These are phyloP conservation scores for Drosophila stalkeri DNA, from an alignment of 2,888 invertebrate genomes.

Conservation along the genomic window DNA sequence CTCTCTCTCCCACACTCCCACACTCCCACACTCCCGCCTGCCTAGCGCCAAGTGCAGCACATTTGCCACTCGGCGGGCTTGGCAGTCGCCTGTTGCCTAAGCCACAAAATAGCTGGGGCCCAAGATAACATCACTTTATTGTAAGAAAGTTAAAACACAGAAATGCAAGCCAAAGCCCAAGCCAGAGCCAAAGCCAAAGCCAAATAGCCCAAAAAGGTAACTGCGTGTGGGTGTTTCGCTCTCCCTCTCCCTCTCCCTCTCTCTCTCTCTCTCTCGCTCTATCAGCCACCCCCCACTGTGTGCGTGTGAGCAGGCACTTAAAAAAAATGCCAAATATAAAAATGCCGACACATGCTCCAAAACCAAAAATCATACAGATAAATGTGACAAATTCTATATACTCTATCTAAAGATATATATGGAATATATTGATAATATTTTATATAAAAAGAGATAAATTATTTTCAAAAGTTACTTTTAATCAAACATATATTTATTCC, in stretches of 20 bases:
- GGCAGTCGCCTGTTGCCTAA: conserved; percentile 80
- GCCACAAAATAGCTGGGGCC: conserved; percentile 77
- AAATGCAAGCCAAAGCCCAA: conserved; percentile 70
- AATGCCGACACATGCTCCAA: conserved; percentile 34
- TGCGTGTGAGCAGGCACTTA: conserved; percentile 39
- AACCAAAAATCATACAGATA: neutral
- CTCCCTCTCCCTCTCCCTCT: neutral
- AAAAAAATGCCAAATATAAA: conserved; percentile 41
- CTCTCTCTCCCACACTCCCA: neutral
- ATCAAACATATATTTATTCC: too few species aligned
- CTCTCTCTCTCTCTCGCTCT: neutral
- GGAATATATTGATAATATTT: neutral
- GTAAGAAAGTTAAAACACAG: conserved; percentile 81
- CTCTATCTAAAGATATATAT: conserved; percentile 12
- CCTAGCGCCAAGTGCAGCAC: conserved; percentile 12
- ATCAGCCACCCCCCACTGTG: conserved; percentile 4
- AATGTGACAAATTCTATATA: conserved; percentile 8
- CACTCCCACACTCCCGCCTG: neutral
- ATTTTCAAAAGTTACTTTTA: too few species aligned
- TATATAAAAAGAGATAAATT: too few species aligned
- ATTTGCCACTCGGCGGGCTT: conserved; percentile 5
- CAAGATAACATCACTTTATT: conserved; percentile 82
- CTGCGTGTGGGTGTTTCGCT: conserved; percentile 7
- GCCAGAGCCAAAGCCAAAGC: conserved; percentile 26
- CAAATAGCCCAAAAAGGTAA: conserved; percentile 48